Percentiles rank a stretch among this genome's conserved stretches.
Evolutionary conservation across 2,888 invertebrate species (phyloP).

Genomic region (Oscheius sp.): DNA sequence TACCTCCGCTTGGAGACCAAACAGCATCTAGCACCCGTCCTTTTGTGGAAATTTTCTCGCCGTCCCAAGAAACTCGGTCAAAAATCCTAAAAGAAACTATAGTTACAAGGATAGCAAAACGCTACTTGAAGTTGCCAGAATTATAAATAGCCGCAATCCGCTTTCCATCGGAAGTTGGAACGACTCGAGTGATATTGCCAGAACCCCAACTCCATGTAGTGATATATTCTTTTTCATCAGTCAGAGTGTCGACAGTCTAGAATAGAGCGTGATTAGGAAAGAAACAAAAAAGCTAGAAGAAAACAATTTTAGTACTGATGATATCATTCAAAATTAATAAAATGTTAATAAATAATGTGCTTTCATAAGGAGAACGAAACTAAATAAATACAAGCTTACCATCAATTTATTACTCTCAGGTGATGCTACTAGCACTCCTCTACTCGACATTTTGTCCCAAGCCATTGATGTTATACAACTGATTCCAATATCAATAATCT

Average conservation of each 20-base stretch:
- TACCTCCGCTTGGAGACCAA: conserved; percentile 21
- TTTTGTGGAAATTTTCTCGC: conserved; percentile 8
- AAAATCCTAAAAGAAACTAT: conserved; percentile 8
- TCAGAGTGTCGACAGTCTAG: conserved; percentile 6
- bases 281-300: neutral
- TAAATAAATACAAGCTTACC: too few species aligned
- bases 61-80: conserved; percentile 18
- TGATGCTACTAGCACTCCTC: neutral
- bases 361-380: too few species aligned
- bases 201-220: conserved; percentile 12
- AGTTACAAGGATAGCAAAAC: neutral
- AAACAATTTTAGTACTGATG: neutral
- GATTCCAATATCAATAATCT: neutral
- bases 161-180: conserved; percentile 17
- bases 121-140: neutral
- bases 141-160: conserved; percentile 16
- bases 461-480: too few species aligned
- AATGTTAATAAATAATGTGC: too few species aligned
- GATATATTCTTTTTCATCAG: conserved; percentile 17
- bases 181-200: neutral
- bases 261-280: neutral
- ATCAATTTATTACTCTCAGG: conserved; percentile 20
- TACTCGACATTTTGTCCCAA: conserved; percentile 19
- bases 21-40: conserved; percentile 22
- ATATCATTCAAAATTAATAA: too few species aligned